Evolutionary conservation across 2,888 invertebrate genomes (phyloP).

Genomic region (Mimumesa dahlbomi): DNA sequence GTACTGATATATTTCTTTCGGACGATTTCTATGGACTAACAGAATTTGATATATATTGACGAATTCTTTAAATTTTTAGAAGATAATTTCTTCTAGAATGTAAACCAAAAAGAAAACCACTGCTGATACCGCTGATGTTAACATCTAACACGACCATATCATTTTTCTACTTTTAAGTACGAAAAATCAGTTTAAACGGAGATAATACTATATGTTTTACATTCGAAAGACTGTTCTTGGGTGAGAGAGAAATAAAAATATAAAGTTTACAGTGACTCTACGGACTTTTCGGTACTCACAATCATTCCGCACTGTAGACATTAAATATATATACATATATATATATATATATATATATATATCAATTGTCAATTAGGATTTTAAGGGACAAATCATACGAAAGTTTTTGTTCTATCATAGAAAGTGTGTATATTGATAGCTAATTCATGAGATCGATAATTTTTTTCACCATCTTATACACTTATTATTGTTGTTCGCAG

Average conservation of each 20-base stretch:
- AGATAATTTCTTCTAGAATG: constrained; percentile 4
- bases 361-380: constrained; percentile 46
- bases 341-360: no score
- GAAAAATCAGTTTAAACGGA: background rate
- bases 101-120: background rate
- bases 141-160: constrained; percentile 25
- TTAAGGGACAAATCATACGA: constrained; percentile 10
- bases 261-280: constrained; percentile 6
- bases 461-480: background rate
- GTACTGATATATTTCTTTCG: background rate
- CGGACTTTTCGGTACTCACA: no score
- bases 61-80: constrained; percentile 15
- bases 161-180: constrained; percentile 17
- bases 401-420: constrained; percentile 23
- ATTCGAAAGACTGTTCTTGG: constrained; percentile 26
- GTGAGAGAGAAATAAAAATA: background rate
- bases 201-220: constrained; percentile 6
- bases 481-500: constrained; percentile 25
- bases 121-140: background rate
- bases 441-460: no score
- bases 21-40: constrained; percentile 10
- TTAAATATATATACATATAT: no score
- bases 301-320: background rate
- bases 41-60: constrained; percentile 36
- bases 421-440: constrained; percentile 38